Conservation (phyloP, 2,888 invertebrate species). For the Drosophila hamatofila region DNA sequence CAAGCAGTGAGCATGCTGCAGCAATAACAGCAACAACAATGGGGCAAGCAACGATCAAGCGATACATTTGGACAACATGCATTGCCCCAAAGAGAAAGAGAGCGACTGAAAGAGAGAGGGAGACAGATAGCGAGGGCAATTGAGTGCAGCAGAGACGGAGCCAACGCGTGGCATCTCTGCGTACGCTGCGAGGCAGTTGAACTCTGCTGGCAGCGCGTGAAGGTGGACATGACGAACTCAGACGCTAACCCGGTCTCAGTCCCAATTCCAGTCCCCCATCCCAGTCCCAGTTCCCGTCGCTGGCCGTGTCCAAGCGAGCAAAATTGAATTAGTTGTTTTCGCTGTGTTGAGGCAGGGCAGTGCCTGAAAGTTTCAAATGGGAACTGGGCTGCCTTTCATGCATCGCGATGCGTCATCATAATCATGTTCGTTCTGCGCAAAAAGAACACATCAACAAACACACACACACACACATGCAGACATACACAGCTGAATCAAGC, state of each 20-base stretch:
- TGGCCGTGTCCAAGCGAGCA: constrained; percentile 55
- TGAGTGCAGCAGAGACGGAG: constrained; percentile 1
- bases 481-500: constrained; percentile 22
- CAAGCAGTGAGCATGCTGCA: constrained; percentile 72
- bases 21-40: constrained; percentile 49
- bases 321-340: constrained; percentile 70
- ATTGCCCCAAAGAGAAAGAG: constrained; percentile 52
- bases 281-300: neutral
- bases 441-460: constrained; percentile 29
- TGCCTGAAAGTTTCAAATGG: constrained; percentile 35
- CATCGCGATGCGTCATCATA: constrained; percentile 73
- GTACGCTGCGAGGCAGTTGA: constrained; percentile 69
- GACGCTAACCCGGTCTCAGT: constrained; percentile 32
- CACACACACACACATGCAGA: constrained; percentile 27
- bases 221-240: constrained; percentile 70
- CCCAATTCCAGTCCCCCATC: constrained; percentile 4
- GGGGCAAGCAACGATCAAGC: constrained; percentile 66
- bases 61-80: constrained; percentile 66
- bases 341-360: constrained; percentile 67
- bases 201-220: constrained; percentile 67
- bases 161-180: constrained; percentile 54
- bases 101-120: neutral
- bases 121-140: constrained; percentile 13
- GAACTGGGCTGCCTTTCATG: constrained; percentile 46
- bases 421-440: constrained; percentile 69